These are phyloP conservation scores for Bostrychus sinensis DNA, from an alignment of 2,113 vertebrate species.

Conservation along the genomic window DNA sequence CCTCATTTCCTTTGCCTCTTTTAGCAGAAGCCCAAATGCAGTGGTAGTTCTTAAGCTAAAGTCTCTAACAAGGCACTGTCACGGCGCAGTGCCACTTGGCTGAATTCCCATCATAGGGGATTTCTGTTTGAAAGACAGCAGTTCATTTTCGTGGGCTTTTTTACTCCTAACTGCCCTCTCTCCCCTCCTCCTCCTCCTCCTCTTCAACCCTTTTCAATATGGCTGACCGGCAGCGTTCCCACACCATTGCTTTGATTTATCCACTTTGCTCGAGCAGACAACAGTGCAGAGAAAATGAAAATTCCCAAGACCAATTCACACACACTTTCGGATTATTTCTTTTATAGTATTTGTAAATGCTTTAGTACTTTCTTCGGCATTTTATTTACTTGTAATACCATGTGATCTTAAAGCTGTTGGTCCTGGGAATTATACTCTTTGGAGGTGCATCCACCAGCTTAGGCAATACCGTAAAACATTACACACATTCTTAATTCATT, in stretches of 20 bases:
- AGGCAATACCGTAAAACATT: neutral
- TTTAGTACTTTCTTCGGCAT: neutral
- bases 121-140: constrained; percentile 66
- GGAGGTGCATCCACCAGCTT: too few relatives aligned
- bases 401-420: neutral
- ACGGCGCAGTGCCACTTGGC: constrained; percentile 68
- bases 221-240: constrained; percentile 55
- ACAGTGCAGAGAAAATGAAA: constrained; percentile 24
- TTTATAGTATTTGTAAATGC: neutral
- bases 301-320: constrained; percentile 8
- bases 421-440: neutral
- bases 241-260: constrained; percentile 57
- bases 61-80: constrained; percentile 74
- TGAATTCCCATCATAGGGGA: constrained; percentile 67
- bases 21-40: constrained; percentile 38
- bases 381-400: neutral
- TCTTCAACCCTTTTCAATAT: constrained; percentile 15
- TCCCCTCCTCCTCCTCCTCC: neutral
- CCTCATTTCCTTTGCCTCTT: constrained; percentile 14
- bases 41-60: constrained; percentile 67
- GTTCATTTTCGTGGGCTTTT: constrained; percentile 66
- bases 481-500: constrained; percentile 10
- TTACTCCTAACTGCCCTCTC: constrained; percentile 25
- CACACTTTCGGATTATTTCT: neutral
- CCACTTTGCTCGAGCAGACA: constrained; percentile 44